Evolutionary conservation across 2,888 invertebrate species (phyloP).

Genomic region (Oscheius sp.): DNA sequence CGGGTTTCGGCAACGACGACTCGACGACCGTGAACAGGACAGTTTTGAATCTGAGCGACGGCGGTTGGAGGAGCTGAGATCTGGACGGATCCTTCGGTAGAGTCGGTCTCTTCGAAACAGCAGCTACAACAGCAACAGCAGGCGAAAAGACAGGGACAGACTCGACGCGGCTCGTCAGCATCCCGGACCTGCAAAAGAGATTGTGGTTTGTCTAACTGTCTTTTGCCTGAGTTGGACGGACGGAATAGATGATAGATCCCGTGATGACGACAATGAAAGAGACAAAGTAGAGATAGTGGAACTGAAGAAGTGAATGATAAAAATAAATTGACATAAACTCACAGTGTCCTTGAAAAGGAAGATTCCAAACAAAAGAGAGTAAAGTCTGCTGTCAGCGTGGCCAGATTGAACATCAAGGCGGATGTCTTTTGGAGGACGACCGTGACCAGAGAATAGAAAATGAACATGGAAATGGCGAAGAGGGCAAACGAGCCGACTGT

Average conservation of each 20-base stretch:
- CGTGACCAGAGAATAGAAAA: constrained; percentile 81
- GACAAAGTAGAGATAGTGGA: constrained; percentile 85
- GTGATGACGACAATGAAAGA: constrained; percentile 84
- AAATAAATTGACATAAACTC: constrained; percentile 51
- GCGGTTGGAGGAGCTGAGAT: constrained; percentile 28
- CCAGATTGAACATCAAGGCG: constrained; percentile 85
- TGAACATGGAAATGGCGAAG: constrained; percentile 81
- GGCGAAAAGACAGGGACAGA: constrained; percentile 61
- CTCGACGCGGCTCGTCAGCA: constrained; percentile 60
- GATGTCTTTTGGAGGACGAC: constrained; percentile 80
- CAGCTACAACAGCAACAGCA: constrained; percentile 63
- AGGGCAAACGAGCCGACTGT: constrained; percentile 71
- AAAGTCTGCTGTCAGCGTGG: constrained; percentile 86
- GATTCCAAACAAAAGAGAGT: constrained; percentile 85
- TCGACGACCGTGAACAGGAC: constrained; percentile 24
- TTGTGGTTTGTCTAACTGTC: neutral
- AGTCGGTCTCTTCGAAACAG: constrained; percentile 56
- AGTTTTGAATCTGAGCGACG: neutral
- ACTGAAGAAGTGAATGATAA: constrained; percentile 77
- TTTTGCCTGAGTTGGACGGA: constrained; percentile 57
- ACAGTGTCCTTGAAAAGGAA: constrained; percentile 86
- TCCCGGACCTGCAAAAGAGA: constrained; percentile 49
- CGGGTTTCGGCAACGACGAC: constrained; percentile 17
- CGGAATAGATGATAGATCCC: constrained; percentile 76
- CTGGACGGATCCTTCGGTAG: constrained; percentile 52